Conservation (phyloP, 2,113 vertebrate species). For the Motacilla alba region DNA sequence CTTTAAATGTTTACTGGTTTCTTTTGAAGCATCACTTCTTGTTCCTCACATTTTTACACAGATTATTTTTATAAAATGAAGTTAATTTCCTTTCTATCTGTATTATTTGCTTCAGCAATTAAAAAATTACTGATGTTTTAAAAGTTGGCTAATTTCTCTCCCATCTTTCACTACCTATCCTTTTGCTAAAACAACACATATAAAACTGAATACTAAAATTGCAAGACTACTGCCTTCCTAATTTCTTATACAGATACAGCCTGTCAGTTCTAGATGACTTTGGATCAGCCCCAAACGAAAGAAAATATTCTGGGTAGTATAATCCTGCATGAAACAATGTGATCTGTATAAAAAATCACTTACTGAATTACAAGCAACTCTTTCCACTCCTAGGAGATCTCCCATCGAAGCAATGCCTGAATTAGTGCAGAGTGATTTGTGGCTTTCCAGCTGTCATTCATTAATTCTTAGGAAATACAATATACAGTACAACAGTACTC, state of each 20-base stretch:
- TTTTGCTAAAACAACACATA: slow-evolving; percentile 52
- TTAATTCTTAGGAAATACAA: slow-evolving; percentile 51
- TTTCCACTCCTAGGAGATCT: slow-evolving; percentile 30
- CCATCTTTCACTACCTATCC: slow-evolving; percentile 45
- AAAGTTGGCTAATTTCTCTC: slow-evolving; percentile 23
- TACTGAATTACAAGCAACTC: slow-evolving; percentile 49
- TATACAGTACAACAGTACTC: background rate
- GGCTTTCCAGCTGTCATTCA: slow-evolving; percentile 44
- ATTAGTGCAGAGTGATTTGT: slow-evolving; percentile 59
- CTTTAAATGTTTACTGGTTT: background rate
- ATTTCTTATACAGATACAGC: slow-evolving; percentile 45
- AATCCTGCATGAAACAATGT: slow-evolving; percentile 36
- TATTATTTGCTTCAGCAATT: background rate
- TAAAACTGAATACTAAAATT: slow-evolving; percentile 47
- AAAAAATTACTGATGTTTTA: slow-evolving; percentile 14
- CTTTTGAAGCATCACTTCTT: background rate
- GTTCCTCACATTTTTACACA: background rate
- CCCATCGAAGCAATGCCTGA: slow-evolving; percentile 25
- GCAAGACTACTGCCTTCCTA: slow-evolving; percentile 21
- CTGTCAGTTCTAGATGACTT: slow-evolving; percentile 39
- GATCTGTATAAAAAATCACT: slow-evolving; percentile 53
- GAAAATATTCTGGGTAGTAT: slow-evolving; percentile 29
- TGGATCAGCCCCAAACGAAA: slow-evolving; percentile 47
- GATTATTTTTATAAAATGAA: background rate
- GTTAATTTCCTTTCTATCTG: background rate